These are phyloP conservation scores for Dysmachus trigonus DNA, from an alignment of 2,888 invertebrate species.

Conservation along the genomic window DNA sequence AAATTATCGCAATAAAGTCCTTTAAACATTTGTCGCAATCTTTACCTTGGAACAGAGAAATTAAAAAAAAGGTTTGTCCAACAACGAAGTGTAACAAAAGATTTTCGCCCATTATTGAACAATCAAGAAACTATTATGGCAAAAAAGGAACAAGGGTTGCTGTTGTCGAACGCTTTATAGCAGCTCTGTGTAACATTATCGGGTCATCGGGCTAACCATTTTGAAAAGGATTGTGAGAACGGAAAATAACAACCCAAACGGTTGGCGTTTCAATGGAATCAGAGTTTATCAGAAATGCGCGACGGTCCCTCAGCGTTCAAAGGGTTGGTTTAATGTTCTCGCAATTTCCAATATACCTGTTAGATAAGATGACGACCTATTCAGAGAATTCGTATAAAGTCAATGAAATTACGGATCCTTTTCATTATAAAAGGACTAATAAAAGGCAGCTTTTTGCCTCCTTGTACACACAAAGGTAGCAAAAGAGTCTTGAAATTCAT, in stretches of 20 bases:
- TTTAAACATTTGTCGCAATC: no score
- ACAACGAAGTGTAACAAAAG: neutral
- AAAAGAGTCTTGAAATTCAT: neutral
- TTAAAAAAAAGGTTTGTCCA: neutral
- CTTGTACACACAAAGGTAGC: neutral
- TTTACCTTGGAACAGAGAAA: neutral
- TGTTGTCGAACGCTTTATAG: no score
- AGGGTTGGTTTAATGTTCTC: neutral
- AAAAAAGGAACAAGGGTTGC: neutral
- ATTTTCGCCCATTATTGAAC: neutral
- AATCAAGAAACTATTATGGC: neutral
- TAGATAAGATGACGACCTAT: neutral
- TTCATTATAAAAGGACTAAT: neutral
- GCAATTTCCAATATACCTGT: neutral
- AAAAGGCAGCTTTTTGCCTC: neutral
- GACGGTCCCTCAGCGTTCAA: neutral
- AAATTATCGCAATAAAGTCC: no score
- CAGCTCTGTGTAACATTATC: neutral
- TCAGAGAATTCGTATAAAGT: neutral
- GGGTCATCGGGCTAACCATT: neutral
- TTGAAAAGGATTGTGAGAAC: neutral
- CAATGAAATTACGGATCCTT: neutral
- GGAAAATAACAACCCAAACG: neutral
- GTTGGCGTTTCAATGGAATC: neutral
- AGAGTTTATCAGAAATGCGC: neutral